phyloP scores from a whole-genome alignment of 2,888 invertebrate species.

The Altica lythri region DNA sequence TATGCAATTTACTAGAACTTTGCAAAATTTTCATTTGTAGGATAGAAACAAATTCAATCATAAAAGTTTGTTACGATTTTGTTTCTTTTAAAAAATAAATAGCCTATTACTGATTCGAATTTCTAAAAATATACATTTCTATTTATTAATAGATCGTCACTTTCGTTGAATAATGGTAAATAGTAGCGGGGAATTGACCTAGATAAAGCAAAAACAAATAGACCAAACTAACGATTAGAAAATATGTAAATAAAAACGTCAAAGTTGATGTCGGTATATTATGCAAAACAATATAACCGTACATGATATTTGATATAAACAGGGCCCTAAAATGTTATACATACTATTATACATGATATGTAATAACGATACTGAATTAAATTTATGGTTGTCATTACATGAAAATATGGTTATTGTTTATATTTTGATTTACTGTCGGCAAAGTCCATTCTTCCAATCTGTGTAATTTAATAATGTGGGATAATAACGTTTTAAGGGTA shows the following conservation, averaged over 20 bases:
- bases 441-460: constrained; percentile 9
- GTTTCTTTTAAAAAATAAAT: no score
- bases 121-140: no score
- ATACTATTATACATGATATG: constrained; percentile 6
- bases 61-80: no score
- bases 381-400: constrained; percentile 15
- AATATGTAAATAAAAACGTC: constrained; percentile 23
- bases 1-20: no score
- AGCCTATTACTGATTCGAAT: no score
- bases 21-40: no score
- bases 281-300: constrained; percentile 28
- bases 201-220: constrained; percentile 16
- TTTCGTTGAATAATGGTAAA: no score
- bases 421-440: constrained; percentile 16
- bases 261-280: constrained; percentile 26
- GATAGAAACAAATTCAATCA: no score
- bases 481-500: not conserved
- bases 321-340: constrained; percentile 14
- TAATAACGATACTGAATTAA: constrained; percentile 21
- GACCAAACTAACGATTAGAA: constrained; percentile 12
- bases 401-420: constrained; percentile 25
- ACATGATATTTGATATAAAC: constrained; percentile 24
- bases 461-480: constrained; percentile 7
- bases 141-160: no score
- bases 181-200: constrained; percentile 2